Conservation (phyloP, 2,888 invertebrate genomes). For the Pseudococcus viburni region DNA sequence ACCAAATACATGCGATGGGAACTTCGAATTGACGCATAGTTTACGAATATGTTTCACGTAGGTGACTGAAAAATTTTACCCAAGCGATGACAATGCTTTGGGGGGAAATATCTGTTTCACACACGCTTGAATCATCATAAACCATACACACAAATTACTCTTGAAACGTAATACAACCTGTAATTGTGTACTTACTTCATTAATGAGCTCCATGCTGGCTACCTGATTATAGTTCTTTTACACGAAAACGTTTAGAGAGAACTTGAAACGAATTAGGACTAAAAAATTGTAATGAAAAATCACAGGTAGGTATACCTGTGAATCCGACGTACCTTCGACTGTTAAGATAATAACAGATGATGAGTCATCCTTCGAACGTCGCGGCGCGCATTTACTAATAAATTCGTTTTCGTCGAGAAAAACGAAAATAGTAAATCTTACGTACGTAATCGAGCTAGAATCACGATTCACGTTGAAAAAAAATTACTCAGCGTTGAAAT, state of each 20-base stretch:
- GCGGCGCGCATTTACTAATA: background rate
- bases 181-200: background rate
- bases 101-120: slow-evolving; percentile 25
- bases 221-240: background rate
- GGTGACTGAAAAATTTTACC: background rate
- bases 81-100: background rate
- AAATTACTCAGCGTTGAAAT: background rate
- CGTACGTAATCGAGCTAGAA: background rate
- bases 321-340: background rate
- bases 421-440: slow-evolving; percentile 36
- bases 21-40: background rate
- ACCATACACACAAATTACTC: background rate
- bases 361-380: background rate
- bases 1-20: background rate
- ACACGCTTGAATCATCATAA: background rate
- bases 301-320: background rate
- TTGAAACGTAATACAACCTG: background rate
- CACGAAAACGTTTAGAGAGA: too few species aligned
- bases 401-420: slow-evolving; percentile 20
- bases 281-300: background rate
- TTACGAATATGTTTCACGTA: slow-evolving; percentile 11
- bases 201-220: background rate
- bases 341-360: background rate
- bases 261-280: background rate
- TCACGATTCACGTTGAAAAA: background rate